These are phyloP conservation scores for Scelioninae gen. 1 DNA, from an alignment of 2,888 invertebrate species.

Conservation along the genomic window DNA sequence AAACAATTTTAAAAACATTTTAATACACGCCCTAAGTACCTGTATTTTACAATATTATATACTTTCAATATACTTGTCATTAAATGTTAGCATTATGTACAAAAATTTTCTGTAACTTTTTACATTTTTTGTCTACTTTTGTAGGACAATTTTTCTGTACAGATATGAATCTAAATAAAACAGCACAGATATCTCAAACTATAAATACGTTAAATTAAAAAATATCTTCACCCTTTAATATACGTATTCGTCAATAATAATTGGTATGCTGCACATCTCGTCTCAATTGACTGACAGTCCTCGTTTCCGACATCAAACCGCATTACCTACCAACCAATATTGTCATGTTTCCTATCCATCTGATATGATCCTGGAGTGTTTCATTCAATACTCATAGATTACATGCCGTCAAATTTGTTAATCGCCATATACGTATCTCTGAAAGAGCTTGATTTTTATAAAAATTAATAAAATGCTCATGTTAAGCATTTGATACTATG, in stretches of 20 bases:
- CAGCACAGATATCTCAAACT: too few relatives aligned
- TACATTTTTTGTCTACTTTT: too few relatives aligned
- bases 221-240: conserved; percentile 25
- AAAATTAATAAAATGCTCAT: too few relatives aligned
- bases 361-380: conserved; percentile 39
- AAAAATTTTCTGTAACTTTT: too few relatives aligned
- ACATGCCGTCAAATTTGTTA: conserved; percentile 11
- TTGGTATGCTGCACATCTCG: conserved; percentile 54
- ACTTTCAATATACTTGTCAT: too few relatives aligned
- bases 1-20: too few relatives aligned
- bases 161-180: too few relatives aligned
- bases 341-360: conserved; percentile 55
- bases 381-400: conserved; percentile 40
- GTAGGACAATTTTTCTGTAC: too few relatives aligned
- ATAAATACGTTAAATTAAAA: conserved; percentile 13
- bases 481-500: too few relatives aligned
- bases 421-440: background rate
- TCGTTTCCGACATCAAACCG: conserved; percentile 60
- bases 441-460: too few relatives aligned
- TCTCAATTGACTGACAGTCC: conserved; percentile 59
- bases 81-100: too few relatives aligned
- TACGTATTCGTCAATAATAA: conserved; percentile 35
- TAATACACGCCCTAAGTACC: background rate
- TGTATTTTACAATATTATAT: too few relatives aligned
- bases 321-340: conserved; percentile 57